Conservation (phyloP, 2,888 invertebrate species). For the Apamea epomidion region DNA sequence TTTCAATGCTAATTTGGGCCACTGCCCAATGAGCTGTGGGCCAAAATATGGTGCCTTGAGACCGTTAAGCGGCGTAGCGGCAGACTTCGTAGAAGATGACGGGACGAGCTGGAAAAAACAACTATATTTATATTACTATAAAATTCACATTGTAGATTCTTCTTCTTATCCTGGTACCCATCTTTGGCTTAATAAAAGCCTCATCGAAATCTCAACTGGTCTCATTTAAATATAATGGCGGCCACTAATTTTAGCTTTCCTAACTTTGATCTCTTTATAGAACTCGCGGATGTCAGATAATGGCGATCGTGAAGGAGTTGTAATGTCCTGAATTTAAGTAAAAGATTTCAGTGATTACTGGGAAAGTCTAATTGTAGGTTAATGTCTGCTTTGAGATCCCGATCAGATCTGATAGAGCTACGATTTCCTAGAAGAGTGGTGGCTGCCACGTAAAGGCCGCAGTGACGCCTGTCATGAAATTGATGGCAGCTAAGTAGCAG, state of each 20-base stretch:
- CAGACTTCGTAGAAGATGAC: background rate
- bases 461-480: background rate
- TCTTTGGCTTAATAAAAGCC: background rate
- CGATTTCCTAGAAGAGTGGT: background rate
- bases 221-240: slow-evolving; percentile 30
- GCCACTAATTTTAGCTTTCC: slow-evolving; percentile 25
- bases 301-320: slow-evolving; percentile 35
- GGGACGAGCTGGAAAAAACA: no score
- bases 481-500: background rate
- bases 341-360: slow-evolving; percentile 25
- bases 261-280: slow-evolving; percentile 40
- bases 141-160: background rate
- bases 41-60: background rate
- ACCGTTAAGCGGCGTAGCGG: background rate
- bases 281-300: slow-evolving; percentile 33
- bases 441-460: background rate
- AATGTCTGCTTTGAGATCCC: background rate
- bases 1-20: background rate
- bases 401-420: background rate
- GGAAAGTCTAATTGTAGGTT: background rate
- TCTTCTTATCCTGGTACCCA: background rate
- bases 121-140: background rate
- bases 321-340: slow-evolving; percentile 42
- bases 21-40: background rate
- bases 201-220: slow-evolving; percentile 8